Percentiles rank a stretch among this genome's conserved stretches.
These are phyloP conservation scores for Oreohelix idahoensis DNA, from an alignment of 1,140 invertebrate species.

Conservation along the genomic window DNA sequence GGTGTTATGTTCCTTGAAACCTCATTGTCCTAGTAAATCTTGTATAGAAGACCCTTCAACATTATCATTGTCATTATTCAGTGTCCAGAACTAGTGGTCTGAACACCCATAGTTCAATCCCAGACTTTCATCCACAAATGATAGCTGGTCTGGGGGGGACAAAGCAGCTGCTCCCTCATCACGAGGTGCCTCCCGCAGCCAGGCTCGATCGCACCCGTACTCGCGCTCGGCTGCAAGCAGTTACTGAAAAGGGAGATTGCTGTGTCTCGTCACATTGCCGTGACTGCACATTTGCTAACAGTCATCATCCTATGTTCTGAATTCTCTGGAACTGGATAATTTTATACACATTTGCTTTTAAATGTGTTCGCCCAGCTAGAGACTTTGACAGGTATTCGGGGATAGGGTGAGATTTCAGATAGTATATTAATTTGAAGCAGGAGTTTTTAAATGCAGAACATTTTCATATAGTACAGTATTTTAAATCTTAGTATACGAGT, in stretches of 20 bases:
- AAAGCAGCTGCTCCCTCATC: constrained; percentile 15
- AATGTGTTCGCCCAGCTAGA: background rate
- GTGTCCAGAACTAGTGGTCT: no score
- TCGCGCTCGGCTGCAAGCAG: background rate
- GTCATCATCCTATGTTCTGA: background rate
- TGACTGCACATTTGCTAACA: background rate
- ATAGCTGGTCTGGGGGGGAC: background rate
- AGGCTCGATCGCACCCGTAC: constrained; percentile 19
- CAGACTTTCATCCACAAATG: background rate
- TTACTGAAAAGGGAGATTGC: background rate
- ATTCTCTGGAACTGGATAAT: background rate
- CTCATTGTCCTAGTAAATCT: no score
- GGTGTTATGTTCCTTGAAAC: no score
- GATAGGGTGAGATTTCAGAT: background rate
- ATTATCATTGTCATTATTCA: no score
- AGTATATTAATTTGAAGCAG: no score
- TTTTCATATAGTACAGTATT: no score
- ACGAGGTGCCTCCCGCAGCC: background rate
- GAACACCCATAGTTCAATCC: no score
- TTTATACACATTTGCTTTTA: background rate
- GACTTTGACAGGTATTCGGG: background rate
- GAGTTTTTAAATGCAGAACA: no score
- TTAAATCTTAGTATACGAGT: no score
- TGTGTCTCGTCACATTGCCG: background rate
- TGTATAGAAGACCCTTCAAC: no score